Percentiles rank a stretch among this genome's conserved stretches.
phyloP scores from a whole-genome alignment of 2,113 vertebrate species.

The Eurystomus gularis region DNA sequence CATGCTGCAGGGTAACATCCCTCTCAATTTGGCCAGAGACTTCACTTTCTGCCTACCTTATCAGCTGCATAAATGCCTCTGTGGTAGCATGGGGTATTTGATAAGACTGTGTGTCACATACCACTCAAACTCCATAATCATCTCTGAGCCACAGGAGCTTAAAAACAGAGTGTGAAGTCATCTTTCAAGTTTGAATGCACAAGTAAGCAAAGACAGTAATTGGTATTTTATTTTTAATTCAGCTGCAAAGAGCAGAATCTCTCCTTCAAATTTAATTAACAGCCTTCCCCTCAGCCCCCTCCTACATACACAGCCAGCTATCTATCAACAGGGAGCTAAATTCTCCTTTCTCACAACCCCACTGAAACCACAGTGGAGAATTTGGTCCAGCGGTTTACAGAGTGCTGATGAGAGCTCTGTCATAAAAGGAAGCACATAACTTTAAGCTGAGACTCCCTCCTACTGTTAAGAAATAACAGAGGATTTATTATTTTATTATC shows the following conservation, averaged over 20 bases:
- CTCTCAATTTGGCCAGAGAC: constrained; percentile 30
- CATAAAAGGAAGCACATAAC: not conserved
- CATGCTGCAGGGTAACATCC: constrained; percentile 19
- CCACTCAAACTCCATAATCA: constrained; percentile 69
- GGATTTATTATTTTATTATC: not conserved
- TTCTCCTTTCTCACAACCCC: constrained; percentile 1
- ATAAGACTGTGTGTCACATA: constrained; percentile 64
- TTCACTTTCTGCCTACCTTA: constrained; percentile 59
- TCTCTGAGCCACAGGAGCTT: constrained; percentile 70
- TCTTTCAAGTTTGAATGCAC: constrained; percentile 75
- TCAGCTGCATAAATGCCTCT: constrained; percentile 43
- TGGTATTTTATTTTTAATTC: constrained; percentile 80
- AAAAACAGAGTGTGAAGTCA: constrained; percentile 75
- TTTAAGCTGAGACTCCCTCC: constrained; percentile 6
- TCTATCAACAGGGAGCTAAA: constrained; percentile 60
- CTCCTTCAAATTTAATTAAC: constrained; percentile 80
- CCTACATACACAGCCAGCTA: constrained; percentile 53
- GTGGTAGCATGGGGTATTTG: constrained; percentile 64
- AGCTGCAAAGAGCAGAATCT: constrained; percentile 72
- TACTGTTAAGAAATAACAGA: not conserved
- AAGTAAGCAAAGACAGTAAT: constrained; percentile 78
- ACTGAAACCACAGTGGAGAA: not conserved
- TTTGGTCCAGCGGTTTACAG: constrained; percentile 5
- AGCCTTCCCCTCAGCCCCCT: constrained; percentile 49
- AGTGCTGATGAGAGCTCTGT: not conserved